Base-by-base conservation (phyloP, 2,888 invertebrate species). In the Diarsia brunnea region DNA sequence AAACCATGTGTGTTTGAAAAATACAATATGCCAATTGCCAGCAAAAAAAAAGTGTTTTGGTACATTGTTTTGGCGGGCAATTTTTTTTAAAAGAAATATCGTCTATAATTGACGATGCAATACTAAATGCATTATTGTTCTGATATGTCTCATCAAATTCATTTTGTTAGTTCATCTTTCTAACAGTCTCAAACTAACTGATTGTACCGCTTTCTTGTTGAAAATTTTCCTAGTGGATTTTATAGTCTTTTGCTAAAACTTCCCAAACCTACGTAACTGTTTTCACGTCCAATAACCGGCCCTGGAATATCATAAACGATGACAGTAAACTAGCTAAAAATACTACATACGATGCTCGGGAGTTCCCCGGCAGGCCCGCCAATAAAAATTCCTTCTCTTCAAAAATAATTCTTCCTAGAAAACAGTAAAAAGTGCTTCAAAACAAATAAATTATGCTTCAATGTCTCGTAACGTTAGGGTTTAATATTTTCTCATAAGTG, bases 371-470 rank as follows among this genome's bases (percentile, higher is more conserved):
- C 21, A 38, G 38, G 38, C 38, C 0, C 38, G 38, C 0, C 19
- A 16, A 4, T 12, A 55, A 55, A 55, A 66, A 47, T 4, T 4
- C 12, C n/a, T 1, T 45, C 24, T 51, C 45, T 14, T 53, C 31
- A 1, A 24, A 51, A 69, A 76, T 31, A 49, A 4, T 24, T 63
- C 3, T 75, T 76, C 24, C 0, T 16, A 53, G 51, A 75, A 75
- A 1, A 8, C 24, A 45, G 16, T 43, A 60, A 21, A 31, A 75
- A 60, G 5, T 51, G 31, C 16, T 61, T 19, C 24, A 64, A 69
- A 64, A 68, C 45, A 69, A 49, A 71, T 70, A 75, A 69, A 80
- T 71, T 27, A 65, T 45, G 67, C 8, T 16, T 45, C 0, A 49
- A 12, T 72, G 10, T 65, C 27, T 79, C 74, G 43, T 79, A 66